Evolutionary conservation across 2,113 vertebrate genomes (phyloP).

Genomic region (Marmota monax): DNA sequence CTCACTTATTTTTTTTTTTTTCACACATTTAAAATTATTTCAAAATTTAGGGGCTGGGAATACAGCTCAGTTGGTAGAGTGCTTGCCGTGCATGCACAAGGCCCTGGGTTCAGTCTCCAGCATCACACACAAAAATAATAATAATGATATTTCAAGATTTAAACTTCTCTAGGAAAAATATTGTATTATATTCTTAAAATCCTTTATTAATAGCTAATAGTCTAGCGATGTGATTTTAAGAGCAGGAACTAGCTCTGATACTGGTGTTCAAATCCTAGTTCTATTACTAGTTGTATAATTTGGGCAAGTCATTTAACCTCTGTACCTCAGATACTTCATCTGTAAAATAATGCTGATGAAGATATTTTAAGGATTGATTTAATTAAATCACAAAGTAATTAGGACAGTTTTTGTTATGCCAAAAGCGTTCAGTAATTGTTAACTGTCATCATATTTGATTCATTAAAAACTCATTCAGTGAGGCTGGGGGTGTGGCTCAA

Average conservation of each 20-base stretch:
- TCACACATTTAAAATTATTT: conserved; percentile 30
- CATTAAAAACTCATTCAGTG: conserved; percentile 4
- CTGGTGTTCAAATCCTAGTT: neutral
- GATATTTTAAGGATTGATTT: neutral
- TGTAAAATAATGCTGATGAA: conserved; percentile 31
- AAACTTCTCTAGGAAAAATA: conserved; percentile 28
- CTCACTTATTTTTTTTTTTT: neutral
- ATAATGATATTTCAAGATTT: neutral
- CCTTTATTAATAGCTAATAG: neutral
- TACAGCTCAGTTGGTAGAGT: too few species aligned
- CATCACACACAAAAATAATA: too few species aligned
- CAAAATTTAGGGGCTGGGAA: neutral
- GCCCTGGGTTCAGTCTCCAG: too few species aligned
- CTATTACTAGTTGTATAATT: neutral
- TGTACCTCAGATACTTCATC: neutral
- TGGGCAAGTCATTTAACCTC: conserved; percentile 21
- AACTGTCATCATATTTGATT: conserved; percentile 2
- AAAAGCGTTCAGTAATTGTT: neutral
- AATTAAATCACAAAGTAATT: conserved; percentile 26
- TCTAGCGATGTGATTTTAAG: neutral
- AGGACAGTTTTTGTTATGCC: neutral
- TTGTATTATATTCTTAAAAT: conserved; percentile 2
- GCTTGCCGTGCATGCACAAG: too few species aligned
- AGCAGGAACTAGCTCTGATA: neutral
- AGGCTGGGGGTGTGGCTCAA: too few species aligned